phyloP scores from a whole-genome alignment of 2,797 vertebrate species.

The Saxicola maurus region DNA sequence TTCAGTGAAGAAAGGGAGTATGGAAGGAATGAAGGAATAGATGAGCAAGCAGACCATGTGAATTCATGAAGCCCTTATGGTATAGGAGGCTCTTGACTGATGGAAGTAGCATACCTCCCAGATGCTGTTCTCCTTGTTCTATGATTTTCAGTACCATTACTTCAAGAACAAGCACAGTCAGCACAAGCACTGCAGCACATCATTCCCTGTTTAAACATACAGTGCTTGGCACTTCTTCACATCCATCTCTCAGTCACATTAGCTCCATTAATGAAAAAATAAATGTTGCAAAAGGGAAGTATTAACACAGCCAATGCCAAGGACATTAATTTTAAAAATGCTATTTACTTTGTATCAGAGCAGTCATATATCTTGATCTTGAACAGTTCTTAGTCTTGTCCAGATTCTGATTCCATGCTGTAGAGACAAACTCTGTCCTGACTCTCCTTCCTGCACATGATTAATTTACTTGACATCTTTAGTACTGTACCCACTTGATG shows the following conservation, averaged over 20 bases:
- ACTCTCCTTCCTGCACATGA: not conserved
- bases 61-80: not conserved
- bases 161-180: not conserved
- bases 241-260: constrained; percentile 11
- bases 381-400: not conserved
- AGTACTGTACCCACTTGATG: not conserved
- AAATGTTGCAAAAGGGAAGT: constrained; percentile 56
- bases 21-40: not conserved
- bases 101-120: not conserved
- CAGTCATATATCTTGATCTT: constrained; percentile 6
- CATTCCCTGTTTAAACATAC: not conserved
- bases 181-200: not conserved
- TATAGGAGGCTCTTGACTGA: not conserved
- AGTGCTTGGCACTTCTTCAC: not conserved
- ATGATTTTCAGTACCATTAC: not conserved
- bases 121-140: not conserved
- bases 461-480: not conserved
- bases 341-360: constrained; percentile 34
- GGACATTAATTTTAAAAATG: constrained; percentile 35
- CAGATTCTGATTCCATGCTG: not conserved
- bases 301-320: constrained; percentile 9
- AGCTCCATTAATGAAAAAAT: constrained; percentile 43
- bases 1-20: not conserved
- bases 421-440: not conserved
- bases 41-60: not conserved